These are phyloP conservation scores for Tyria jacobaeae DNA, from an alignment of 2,888 invertebrate genomes.

Conservation along the genomic window DNA sequence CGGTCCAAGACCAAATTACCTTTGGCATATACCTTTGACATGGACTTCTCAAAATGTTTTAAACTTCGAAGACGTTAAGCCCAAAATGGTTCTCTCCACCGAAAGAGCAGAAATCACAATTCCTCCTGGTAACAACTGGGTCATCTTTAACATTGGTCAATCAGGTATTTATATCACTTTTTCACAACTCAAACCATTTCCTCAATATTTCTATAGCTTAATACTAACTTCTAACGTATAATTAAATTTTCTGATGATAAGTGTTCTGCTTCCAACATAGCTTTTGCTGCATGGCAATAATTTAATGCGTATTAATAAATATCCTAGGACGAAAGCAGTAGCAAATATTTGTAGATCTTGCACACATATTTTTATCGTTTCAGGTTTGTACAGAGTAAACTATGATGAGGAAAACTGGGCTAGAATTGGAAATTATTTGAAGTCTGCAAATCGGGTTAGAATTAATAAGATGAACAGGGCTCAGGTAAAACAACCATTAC, in stretches of 20 bases:
- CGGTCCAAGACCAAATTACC: slow-evolving; percentile 49
- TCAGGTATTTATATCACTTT: slow-evolving; percentile 62
- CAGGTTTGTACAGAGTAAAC: slow-evolving; percentile 89
- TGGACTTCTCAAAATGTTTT: slow-evolving; percentile 74
- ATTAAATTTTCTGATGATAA: too few relatives aligned
- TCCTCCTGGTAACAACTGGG: slow-evolving; percentile 78
- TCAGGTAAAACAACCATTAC: slow-evolving; percentile 79
- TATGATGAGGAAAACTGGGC: slow-evolving; percentile 88
- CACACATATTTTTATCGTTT: slow-evolving; percentile 9
- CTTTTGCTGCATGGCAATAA: too few relatives aligned
- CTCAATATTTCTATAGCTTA: too few relatives aligned
- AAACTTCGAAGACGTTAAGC: slow-evolving; percentile 71
- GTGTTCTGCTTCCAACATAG: too few relatives aligned
- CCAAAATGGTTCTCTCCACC: slow-evolving; percentile 61
- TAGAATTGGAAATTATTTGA: slow-evolving; percentile 78
- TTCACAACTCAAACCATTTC: too few relatives aligned
- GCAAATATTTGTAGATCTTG: neutral
- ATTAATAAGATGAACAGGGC: slow-evolving; percentile 91
- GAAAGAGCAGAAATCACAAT: slow-evolving; percentile 47
- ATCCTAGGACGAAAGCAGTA: too few relatives aligned
- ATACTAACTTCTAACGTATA: too few relatives aligned
- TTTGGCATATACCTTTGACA: slow-evolving; percentile 79
- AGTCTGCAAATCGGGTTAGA: slow-evolving; percentile 61
- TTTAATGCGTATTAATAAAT: too few relatives aligned
- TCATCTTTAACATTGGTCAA: slow-evolving; percentile 85